Base-by-base conservation (phyloP, 2,113 vertebrate species). In the Ophthalmotilapia sp. region DNA sequence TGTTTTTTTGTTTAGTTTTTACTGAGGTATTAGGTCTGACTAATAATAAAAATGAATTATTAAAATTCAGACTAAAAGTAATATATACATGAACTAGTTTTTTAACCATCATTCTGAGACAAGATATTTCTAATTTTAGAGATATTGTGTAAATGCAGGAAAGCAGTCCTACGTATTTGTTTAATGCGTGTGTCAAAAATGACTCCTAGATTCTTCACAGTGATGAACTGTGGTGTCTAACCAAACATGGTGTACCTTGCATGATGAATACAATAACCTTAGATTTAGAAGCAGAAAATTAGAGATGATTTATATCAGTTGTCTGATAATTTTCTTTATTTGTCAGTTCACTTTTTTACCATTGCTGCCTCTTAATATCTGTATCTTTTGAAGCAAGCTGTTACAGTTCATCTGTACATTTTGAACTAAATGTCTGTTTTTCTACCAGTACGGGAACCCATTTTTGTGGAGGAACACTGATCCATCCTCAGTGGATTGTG, bases 391-490 rank as follows among this genome's bases (percentile, higher is more conserved):
- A 68, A 23, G 36, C 36, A 70, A 70, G n/a, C n/a, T 70, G 36
- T 21, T 70, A 21, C 6, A 12, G 4, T 23, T 73, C 51, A 36
- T 17, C 29, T 60, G 14, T 29, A 29, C 40, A n/a, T 6, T 29
- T 13, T 60, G 38, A n/a, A 65, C 26, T 29, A 29, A 65, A 77
- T 29, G 19, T 60, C 19, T 60, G 9, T 75, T 12, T 79, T 47
- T 79, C 47, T 60, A 87, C 3, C 85, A 99, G 98, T 17, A 11
- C 3, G 2, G 90, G 90, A 5, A 0, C 21, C 4, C 98, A 99
- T 93, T 99, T 99, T 94, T 99, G 98, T 90, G 98, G 98, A 56
- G 98, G 98, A 85, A 98, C 97, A 11, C 93, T 99, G 86, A 97
- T 99, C 60, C 23, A 96, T 60, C 94, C 95, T 1, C 94, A 98